Conservation (phyloP, 2,888 invertebrate genomes). For the Hirtodrosophila histrioides region DNA sequence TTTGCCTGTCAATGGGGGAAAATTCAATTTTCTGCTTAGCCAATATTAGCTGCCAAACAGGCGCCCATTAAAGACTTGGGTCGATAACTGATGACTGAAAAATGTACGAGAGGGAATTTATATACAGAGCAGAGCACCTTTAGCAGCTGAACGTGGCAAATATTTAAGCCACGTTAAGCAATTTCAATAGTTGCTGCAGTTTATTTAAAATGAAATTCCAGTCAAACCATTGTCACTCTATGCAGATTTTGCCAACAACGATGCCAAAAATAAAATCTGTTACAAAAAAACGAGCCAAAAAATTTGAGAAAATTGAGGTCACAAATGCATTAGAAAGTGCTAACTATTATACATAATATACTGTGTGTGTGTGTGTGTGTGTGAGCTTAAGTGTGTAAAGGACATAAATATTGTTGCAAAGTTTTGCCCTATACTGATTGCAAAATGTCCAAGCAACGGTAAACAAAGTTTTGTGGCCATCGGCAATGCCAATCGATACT, state of each 20-base stretch:
- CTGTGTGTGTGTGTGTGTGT: background rate
- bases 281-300: constrained; percentile 50
- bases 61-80: background rate
- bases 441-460: constrained; percentile 53
- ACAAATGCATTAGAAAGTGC: constrained; percentile 67
- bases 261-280: constrained; percentile 34
- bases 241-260: constrained; percentile 37
- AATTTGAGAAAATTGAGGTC: constrained; percentile 54
- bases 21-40: constrained; percentile 36
- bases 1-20: constrained; percentile 39
- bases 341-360: constrained; percentile 31
- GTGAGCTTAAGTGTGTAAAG: constrained; percentile 23
- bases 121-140: background rate
- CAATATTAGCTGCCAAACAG: background rate
- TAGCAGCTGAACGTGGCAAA: background rate
- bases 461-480: constrained; percentile 70
- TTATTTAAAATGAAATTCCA: constrained; percentile 20
- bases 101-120: background rate
- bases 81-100: background rate
- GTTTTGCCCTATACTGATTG: constrained; percentile 55
- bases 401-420: constrained; percentile 62
- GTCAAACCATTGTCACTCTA: constrained; percentile 22
- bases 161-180: constrained; percentile 1
- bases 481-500: constrained; percentile 55
- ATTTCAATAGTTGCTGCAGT: constrained; percentile 1